Conservation (phyloP, 2,888 invertebrate genomes). For the Helicoverpa assulta region DNA sequence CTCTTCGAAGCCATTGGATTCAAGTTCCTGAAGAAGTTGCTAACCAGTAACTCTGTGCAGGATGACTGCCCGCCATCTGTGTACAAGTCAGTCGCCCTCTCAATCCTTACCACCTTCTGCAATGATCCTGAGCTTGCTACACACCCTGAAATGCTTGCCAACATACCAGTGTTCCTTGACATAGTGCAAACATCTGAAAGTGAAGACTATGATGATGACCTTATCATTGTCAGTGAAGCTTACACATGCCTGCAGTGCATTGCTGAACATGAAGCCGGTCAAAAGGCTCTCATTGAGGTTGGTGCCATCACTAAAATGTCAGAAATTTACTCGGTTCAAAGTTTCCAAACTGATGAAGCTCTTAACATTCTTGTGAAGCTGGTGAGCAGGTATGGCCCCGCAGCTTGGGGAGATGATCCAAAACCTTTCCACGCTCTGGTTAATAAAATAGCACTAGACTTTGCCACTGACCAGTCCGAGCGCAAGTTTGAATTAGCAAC, state of each 20-base stretch:
- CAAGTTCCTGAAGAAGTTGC: conserved; percentile 94
- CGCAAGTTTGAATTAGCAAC: conserved; percentile 96
- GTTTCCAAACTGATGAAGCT: conserved; percentile 97
- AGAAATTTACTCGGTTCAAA: conserved; percentile 96
- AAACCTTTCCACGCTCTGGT: conserved; percentile 95
- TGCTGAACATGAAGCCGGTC: conserved; percentile 94
- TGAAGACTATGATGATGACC: conserved; percentile 95
- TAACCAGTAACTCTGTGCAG: conserved; percentile 94
- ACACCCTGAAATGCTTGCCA: conserved; percentile 95
- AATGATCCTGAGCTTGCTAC: conserved; percentile 94
- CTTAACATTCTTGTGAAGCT: conserved; percentile 94
- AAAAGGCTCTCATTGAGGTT: conserved; percentile 94
- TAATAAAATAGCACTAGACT: conserved; percentile 95
- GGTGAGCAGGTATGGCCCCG: conserved; percentile 92
- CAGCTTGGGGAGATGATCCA: conserved; percentile 94
- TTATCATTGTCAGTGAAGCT: conserved; percentile 96
- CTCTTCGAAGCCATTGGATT: conserved; percentile 97
- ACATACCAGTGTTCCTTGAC: conserved; percentile 95
- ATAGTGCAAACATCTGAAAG: conserved; percentile 96
- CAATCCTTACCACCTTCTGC: conserved; percentile 96
- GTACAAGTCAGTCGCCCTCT: conserved; percentile 97
- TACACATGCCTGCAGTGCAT: conserved; percentile 95
- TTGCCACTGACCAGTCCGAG: conserved; percentile 96
- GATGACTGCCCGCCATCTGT: conserved; percentile 97
- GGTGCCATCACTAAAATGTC: conserved; percentile 95